Conservation (phyloP, 1,140 invertebrate genomes). For the Drosophila jambulina region DNA sequence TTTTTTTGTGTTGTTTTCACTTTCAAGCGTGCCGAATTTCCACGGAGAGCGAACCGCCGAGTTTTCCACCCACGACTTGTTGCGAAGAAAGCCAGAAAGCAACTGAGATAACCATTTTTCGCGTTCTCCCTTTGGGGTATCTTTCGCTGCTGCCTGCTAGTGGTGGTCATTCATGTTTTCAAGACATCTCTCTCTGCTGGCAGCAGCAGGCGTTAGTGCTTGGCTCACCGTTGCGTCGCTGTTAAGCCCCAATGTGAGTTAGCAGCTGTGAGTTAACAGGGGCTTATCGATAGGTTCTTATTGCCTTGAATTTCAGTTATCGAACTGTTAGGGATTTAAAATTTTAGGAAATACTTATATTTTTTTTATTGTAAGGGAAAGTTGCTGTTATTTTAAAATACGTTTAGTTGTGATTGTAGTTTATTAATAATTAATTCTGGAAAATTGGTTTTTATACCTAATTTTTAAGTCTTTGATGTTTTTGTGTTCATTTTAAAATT, state of each 20-base stretch:
- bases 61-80: constrained; percentile 54
- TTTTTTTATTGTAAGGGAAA: background rate
- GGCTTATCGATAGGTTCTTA: constrained; percentile 1
- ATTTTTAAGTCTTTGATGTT: background rate
- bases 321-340: background rate
- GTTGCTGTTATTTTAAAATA: too few relatives aligned
- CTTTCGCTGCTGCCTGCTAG: background rate
- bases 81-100: constrained; percentile 2
- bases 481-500: background rate
- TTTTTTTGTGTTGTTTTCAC: constrained; percentile 36
- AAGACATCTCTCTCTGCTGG: background rate
- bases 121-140: constrained; percentile 1
- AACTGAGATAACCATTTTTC: constrained; percentile 23
- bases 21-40: constrained; percentile 60
- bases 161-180: background rate
- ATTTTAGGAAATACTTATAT: background rate
- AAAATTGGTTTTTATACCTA: background rate
- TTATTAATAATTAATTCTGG: background rate
- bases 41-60: constrained; percentile 30
- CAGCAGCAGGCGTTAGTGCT: background rate
- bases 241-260: background rate
- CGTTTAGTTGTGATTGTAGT: accelerated
- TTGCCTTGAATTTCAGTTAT: background rate
- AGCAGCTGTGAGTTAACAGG: background rate
- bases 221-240: constrained; percentile 13